Evolutionary conservation across 2,797 vertebrate genomes (phyloP), one percentile per base, ranked within the genome.

Genomic region (Anniella stebbinsi): DNA sequence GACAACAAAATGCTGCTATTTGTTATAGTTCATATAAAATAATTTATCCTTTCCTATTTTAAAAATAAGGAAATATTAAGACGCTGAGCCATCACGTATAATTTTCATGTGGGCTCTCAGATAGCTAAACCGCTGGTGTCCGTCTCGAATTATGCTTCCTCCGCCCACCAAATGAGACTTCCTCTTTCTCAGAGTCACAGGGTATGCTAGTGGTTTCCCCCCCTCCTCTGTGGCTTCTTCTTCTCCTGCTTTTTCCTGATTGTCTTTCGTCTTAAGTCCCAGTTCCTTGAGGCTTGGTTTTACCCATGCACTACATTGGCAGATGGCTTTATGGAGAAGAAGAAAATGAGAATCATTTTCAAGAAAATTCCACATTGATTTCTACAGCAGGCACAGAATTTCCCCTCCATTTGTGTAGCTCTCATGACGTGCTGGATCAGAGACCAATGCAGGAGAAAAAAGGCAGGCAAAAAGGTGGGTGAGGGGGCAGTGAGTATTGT

Each of bases 111-210:
- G 81, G 51, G 51, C 33, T 66, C 5, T 30, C 66, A n/a, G 13
- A 28, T 81, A 83, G 82, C 78, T 88, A 78, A 78, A 73, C 38
- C 18, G 23, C 73, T 75, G 28, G 17, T 75, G 76, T 75, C 82
- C n/a, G 10, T 45, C 76, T 88, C 67, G 28, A 80, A 45, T 75
- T 41, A 33, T 18, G 45, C 69, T 81, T 67, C 77, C 30, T 75
- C 57, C 17, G n/a, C 36, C 80, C 33, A 60, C 70, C 63, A 18
- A 70, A n/a, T 80, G 67, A n/a, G 25, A 23, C 60, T 77, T 77
- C 69, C 88, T 81, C 69, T 70, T 84, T 85, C 41, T 80, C 76
- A 57, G 1, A 73, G 89, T 90, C 33, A 72, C 89, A 90, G 72
- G 80, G 51, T 76, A 66, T 5, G 38, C 36, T 63, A 72, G 13